Evolutionary conservation across 1,140 invertebrate species (phyloP).

Genomic region (Coptotermes formosanus): DNA sequence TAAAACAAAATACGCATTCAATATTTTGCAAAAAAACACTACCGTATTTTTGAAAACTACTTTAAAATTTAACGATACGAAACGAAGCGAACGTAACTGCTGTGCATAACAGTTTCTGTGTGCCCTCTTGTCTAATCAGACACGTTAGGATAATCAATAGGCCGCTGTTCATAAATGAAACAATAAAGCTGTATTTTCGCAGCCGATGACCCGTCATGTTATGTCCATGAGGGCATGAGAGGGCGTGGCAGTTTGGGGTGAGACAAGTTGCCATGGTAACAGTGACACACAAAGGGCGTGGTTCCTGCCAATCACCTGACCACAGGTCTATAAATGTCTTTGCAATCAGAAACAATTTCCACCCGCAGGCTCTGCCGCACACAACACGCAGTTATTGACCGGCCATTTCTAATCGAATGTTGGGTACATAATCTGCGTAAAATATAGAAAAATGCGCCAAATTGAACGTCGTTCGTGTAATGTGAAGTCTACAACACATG

Average conservation of each 20-base stretch:
- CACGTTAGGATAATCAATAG: background rate
- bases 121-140: background rate
- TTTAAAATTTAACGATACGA: background rate
- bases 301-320: constrained; percentile 26
- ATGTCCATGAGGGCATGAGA: constrained; percentile 21
- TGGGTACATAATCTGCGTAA: background rate
- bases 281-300: constrained; percentile 24
- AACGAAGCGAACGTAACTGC: background rate
- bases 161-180: background rate
- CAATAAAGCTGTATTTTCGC: background rate
- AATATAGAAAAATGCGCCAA: background rate
- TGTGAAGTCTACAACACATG: background rate
- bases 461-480: no score
- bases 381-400: background rate
- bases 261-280: constrained; percentile 22
- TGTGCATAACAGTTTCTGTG: background rate
- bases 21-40: background rate
- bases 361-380: background rate
- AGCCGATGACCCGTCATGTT: background rate
- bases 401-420: background rate
- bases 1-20: background rate
- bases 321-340: constrained; percentile 20
- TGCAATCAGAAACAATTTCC: constrained; percentile 7
- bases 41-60: background rate
- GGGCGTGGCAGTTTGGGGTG: constrained; percentile 21